Evolutionary conservation across 2,797 vertebrate genomes (phyloP).

Genomic region (Phalloptychus januarius): DNA sequence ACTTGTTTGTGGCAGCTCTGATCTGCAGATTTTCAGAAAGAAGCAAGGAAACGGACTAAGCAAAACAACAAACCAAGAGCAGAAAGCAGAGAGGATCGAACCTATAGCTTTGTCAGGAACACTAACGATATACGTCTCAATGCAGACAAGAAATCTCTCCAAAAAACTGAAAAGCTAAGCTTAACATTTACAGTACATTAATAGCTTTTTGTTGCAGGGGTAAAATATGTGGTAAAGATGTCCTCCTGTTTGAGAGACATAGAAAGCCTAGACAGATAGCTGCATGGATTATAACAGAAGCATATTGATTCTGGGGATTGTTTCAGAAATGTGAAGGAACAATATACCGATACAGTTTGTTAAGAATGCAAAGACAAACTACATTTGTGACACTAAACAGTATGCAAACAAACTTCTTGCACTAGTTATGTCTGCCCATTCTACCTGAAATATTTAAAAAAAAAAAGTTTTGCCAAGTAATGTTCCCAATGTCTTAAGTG

Average conservation of each 20-base stretch:
- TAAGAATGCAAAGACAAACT: neutral
- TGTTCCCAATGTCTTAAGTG: neutral
- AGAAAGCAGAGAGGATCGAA: slow-evolving; percentile 20
- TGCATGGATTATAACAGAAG: slow-evolving; percentile 2
- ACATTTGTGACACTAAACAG: neutral
- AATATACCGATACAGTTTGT: neutral
- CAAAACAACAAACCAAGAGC: slow-evolving; percentile 41
- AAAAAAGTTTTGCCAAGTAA: neutral
- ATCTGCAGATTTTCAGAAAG: slow-evolving; percentile 37
- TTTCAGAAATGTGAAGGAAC: neutral
- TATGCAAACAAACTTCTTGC: neutral
- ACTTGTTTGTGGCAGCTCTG: slow-evolving; percentile 39
- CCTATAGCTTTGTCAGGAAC: slow-evolving; percentile 31
- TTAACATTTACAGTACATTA: neutral
- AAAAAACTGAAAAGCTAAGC: neutral
- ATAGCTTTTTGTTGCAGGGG: neutral
- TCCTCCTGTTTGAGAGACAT: neutral
- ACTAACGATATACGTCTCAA: slow-evolving; percentile 8
- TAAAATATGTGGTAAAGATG: neutral
- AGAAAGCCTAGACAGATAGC: neutral
- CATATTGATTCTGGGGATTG: neutral
- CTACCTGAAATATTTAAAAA: neutral
- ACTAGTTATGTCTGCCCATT: neutral
- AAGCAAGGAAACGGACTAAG: slow-evolving; percentile 46
- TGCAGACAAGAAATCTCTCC: neutral